Conservation (phyloP, 2,888 invertebrate species). For the Sipunculus nudus region DNA sequence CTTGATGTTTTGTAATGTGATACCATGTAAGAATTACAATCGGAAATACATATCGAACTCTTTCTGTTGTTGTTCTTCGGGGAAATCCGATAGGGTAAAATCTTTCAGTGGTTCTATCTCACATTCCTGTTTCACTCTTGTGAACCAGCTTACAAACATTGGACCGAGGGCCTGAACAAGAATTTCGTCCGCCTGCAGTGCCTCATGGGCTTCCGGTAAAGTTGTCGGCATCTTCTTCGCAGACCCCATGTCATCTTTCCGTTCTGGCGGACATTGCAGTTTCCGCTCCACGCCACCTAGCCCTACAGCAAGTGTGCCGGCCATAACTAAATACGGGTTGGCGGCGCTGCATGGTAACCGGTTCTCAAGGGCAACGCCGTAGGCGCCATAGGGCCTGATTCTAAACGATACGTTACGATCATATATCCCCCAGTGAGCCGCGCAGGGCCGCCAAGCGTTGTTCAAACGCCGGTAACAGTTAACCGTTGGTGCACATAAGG, state of each 20-base stretch:
- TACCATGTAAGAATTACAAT: no score
- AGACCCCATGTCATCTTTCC: neutral
- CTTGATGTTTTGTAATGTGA: no score
- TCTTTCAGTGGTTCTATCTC: constrained; percentile 21
- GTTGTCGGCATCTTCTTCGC: constrained; percentile 12
- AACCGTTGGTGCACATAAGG: constrained; percentile 37
- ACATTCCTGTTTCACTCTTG: constrained; percentile 11
- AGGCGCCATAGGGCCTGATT: constrained; percentile 11
- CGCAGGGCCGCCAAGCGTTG: constrained; percentile 16
- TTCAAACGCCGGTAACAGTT: constrained; percentile 40
- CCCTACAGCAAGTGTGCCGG: constrained; percentile 35
- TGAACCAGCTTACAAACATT: constrained; percentile 27
- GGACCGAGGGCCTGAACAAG: constrained; percentile 21
- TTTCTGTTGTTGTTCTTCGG: no score
- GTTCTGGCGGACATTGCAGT: constrained; percentile 5
- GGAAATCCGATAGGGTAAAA: no score
- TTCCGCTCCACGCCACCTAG: constrained; percentile 31
- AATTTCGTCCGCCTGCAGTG: constrained; percentile 15
- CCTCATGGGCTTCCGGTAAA: constrained; percentile 20
- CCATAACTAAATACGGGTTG: constrained; percentile 38
- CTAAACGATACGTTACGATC: constrained; percentile 24
- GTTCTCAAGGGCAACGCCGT: constrained; percentile 31
- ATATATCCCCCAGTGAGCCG: constrained; percentile 36
- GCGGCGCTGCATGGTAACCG: constrained; percentile 24
- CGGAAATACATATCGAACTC: no score